phyloP scores from a whole-genome alignment of 2,113 vertebrate species.

The Pygathrix nemaeus region DNA sequence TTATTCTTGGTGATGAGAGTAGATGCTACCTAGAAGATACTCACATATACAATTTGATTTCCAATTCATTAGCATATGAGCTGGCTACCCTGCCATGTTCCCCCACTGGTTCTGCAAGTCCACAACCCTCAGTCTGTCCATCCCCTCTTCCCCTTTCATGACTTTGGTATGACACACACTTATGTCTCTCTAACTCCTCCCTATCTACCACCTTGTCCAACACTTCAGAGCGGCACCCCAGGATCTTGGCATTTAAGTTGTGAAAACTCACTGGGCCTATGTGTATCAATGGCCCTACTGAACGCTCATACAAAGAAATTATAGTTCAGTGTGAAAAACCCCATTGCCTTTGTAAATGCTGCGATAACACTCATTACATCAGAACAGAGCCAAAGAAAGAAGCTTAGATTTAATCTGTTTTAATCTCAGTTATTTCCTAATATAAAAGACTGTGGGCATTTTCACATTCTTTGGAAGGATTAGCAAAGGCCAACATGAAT shows the following conservation, averaged over 20 bases:
- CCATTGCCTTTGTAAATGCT: constrained; percentile 57
- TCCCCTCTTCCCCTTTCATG: neutral
- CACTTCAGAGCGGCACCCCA: constrained; percentile 33
- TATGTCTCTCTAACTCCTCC: constrained; percentile 26
- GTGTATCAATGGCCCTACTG: constrained; percentile 50
- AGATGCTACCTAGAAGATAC: neutral
- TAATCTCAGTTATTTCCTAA: constrained; percentile 73
- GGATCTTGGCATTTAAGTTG: constrained; percentile 58
- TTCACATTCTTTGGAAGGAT: constrained; percentile 79
- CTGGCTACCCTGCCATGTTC: neutral
- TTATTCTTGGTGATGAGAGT: neutral
- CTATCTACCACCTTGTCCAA: constrained; percentile 33
- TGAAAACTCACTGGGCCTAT: constrained; percentile 43
- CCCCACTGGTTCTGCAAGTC: neutral
- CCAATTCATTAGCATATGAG: neutral
- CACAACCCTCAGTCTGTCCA: neutral
- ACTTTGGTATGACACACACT: constrained; percentile 15
- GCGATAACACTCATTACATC: constrained; percentile 60
- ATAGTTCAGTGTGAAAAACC: constrained; percentile 45
- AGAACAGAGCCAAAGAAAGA: constrained; percentile 54
- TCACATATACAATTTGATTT: neutral
- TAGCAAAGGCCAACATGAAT: constrained; percentile 80
- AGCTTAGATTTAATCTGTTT: constrained; percentile 61
- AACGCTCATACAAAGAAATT: constrained; percentile 62
- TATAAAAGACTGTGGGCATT: constrained; percentile 69